Evolutionary conservation across 2,113 vertebrate species (phyloP), one percentile per base, ranked within the genome.

Genomic region (Notothenia rossii): DNA sequence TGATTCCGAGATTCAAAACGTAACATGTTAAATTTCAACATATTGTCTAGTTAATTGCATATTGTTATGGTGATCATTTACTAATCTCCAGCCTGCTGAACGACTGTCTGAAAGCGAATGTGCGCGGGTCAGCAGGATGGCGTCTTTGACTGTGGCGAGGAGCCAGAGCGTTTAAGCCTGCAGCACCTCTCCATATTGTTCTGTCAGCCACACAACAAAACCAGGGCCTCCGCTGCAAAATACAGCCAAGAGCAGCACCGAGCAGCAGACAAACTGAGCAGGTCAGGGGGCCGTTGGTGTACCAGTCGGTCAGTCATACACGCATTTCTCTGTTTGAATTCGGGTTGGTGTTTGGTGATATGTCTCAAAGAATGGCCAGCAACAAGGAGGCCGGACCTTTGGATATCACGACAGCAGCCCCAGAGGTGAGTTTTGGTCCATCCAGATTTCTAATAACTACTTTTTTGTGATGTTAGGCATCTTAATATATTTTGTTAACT

Each of bases 351-450:
- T 54, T 46, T 40, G 36, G 36, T 7, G 40, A 33, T 59, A 0
- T 0, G 7, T 64, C 66, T 86, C 3, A 22, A 50, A 94, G 85
- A 77, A 96, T 95, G 81, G 95, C 91, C 88, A 96, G 92, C 1
- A 82, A 94, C 61, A 61, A 95, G 56, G 92, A 96, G 22, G 92
- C 88, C 1, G 76, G 93, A 25, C 91, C 91, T 48, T 93, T 91
- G 3, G 90, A 94, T 33, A 88, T 92, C 74, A 94, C 92, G 68
- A 66, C 92, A 48, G 93, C 92, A 77, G 94, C 93, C 70, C 88
- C 95, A 76, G 91, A 95, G 94, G 96, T 96, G 85, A 92, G 93
- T 78, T 51, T 6, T 25, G 33, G 56, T 58, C 17, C 18, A 2
- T 75, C 36, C 51, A 46, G 11, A 62, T 22, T 3, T 66, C 4